Evolutionary conservation across 1,140 invertebrate genomes (phyloP), one percentile per base, ranked within the genome.

Genomic region (Manduca sexta): DNA sequence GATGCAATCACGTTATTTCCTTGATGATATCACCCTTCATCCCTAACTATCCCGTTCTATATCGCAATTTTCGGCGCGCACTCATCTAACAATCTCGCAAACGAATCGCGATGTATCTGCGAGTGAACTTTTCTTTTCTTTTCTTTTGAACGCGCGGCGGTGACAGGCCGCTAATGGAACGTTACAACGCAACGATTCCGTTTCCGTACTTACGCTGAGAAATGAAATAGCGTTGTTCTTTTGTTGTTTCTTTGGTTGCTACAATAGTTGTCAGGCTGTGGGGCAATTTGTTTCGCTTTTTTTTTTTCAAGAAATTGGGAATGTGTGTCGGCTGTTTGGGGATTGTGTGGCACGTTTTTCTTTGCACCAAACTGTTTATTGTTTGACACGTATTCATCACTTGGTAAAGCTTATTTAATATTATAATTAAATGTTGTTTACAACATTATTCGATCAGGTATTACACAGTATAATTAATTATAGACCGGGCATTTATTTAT

Each of bases 81-180:
- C 10, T 35, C 14, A 12, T 11, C 6, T 4, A 35, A 35, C n/a
- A 12, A 35, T 13, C n/a, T 13, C 8, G 34, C 34, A 35, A 35
- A 35, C 34, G 34, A 14, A 35, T 14, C n/a, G 2, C 34, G 29
- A 14, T 39, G 37, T 40, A 29, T 29, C 38, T 40, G 45, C 18
- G 37, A 14, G 12, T 35, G 12, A 35, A 35, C 10, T 35, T 52
- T 38, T 40, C 26, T 52, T 41, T 58, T n/a, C n/a, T n/a, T n/a
- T 62, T 54, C 55, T 35, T 59, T 63, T 49, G 42, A 48, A 35
- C 15, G 50, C 45, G 44, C 37, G 51, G 37, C 57, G 59, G 60
- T 68, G 62, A 71, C 64, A 71, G 59, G 47, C 55, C 59, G 49
- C 62, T 71, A 71, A 71, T 71, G 68, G 64, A 71, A 68, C 56